Evolutionary conservation across 2,888 invertebrate species (phyloP), one percentile per base, ranked within the genome.

Genomic region (Dicycla oo): DNA sequence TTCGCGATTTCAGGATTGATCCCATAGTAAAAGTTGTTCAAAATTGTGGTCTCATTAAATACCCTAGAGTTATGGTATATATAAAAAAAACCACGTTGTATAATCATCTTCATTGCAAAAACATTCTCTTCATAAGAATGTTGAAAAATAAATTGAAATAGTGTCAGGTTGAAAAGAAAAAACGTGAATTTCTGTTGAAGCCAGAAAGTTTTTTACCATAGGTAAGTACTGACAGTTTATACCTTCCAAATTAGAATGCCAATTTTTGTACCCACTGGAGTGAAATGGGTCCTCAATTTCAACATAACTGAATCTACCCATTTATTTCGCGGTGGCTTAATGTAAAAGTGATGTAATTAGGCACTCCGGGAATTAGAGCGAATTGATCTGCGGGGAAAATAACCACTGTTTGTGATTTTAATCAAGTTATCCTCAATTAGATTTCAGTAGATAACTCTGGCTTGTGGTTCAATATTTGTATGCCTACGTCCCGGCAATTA

Each of bases 331-430:
- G 43, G 64, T 53, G 43, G 57, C 40, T 57, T 54, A 79, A 70
- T 68, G 69, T 62, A 61, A 70, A 54, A 76, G 40, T 77, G 63
- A 69, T 71, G 63, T 71, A 75, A 82, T 83, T 83, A 72, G 57
- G 34, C 56, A 43, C 53, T 66, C 53, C n/a, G 69, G 65, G 58
- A 68, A 69, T 70, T 58, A 54, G 26, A 63, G 58, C 54, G 26
- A 73, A 80, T 71, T 60, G 58, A 74, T 70, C 69, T 69, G 45
- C 56, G 34, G 4, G 51, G 26, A 51, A 77, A 73, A 69, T 69
- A 69, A 38, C 30, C 45, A 53, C 40, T 20, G 34, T 26, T 38
- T 53, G 56, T 70, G 57, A 80, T 70, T 72, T 72, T 72, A 78
- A 74, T 75, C 53, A 45, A 67, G 53, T 60, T 79, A 69, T 67